A percentile compares a stretch with the other conserved stretches of the same genome.
Conservation (phyloP, 2,888 invertebrate species). For the Lamellibrachia satsuma region DNA sequence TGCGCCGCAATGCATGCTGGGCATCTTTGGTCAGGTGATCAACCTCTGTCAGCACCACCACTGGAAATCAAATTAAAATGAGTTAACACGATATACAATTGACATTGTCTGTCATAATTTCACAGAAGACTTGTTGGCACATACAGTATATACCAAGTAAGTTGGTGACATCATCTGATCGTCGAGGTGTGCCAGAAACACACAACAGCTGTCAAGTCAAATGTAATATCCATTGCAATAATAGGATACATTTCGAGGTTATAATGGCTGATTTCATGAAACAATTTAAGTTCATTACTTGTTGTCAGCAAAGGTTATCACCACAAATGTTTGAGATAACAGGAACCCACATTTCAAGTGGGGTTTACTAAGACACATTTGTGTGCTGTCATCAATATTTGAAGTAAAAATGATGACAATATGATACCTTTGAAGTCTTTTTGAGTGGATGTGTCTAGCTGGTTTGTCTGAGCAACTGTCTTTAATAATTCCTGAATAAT, state of each 20-base stretch:
- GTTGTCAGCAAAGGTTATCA: too few relatives aligned
- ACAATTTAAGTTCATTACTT: too few relatives aligned
- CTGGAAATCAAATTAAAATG: slow-evolving; percentile 65
- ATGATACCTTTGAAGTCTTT: slow-evolving; percentile 85
- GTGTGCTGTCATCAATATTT: neutral
- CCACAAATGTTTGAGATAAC: too few relatives aligned
- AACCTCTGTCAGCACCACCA: slow-evolving; percentile 93
- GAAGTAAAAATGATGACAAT: neutral
- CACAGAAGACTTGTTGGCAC: neutral
- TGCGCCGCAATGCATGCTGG: slow-evolving; percentile 95
- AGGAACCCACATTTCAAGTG: too few relatives aligned
- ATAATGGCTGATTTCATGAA: too few relatives aligned
- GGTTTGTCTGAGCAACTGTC: slow-evolving; percentile 94
- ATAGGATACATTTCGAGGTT: too few relatives aligned
- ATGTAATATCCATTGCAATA: too few relatives aligned
- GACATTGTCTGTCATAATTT: neutral
- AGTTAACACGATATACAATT: neutral
- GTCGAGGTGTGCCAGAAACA: neutral
- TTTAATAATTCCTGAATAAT: slow-evolving; percentile 98
- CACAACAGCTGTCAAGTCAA: neutral
- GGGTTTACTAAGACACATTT: too few relatives aligned
- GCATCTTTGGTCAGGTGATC: slow-evolving; percentile 96
- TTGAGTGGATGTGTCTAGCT: slow-evolving; percentile 85
- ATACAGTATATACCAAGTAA: neutral
- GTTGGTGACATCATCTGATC: neutral